Conservation (phyloP, 64 coral and sea anemone genomes). For the Dendrophyllia cribrosa region DNA sequence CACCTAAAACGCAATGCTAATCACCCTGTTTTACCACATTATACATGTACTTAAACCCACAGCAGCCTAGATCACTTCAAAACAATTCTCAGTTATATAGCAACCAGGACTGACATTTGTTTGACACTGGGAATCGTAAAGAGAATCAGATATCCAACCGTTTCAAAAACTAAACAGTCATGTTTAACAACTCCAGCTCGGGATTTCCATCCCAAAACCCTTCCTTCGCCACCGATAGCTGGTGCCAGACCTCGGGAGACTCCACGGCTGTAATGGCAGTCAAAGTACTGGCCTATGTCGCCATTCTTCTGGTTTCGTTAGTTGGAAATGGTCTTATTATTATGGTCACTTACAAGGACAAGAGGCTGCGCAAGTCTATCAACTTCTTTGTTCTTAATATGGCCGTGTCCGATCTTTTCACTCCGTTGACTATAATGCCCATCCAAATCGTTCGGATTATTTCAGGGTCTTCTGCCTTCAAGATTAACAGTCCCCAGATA, state of each 20-base stretch:
- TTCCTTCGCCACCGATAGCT: background rate
- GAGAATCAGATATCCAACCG: no score
- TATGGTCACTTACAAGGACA: constrained; percentile 22
- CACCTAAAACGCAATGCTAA: no score
- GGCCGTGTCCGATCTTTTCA: constrained; percentile 50
- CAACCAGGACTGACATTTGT: no score
- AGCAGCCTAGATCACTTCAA: no score
- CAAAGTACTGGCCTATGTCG: background rate
- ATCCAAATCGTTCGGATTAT: background rate
- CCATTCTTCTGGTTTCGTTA: background rate
- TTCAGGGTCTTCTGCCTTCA: background rate
- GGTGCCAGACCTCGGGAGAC: background rate
- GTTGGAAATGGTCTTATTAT: constrained; percentile 11
- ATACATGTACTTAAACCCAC: no score
- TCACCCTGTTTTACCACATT: no score
- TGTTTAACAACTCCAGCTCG: background rate
- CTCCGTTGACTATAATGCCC: constrained; percentile 5
- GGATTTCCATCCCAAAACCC: background rate
- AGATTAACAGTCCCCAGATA: background rate
- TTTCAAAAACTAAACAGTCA: background rate
- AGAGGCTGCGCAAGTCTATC: constrained; percentile 11
- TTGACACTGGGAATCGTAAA: no score
- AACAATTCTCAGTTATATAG: no score
- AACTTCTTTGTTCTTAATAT: constrained; percentile 52
- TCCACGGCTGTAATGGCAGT: background rate